phyloP scores from a whole-genome alignment of 2,888 invertebrate species.

The Calliopum simillimum region DNA sequence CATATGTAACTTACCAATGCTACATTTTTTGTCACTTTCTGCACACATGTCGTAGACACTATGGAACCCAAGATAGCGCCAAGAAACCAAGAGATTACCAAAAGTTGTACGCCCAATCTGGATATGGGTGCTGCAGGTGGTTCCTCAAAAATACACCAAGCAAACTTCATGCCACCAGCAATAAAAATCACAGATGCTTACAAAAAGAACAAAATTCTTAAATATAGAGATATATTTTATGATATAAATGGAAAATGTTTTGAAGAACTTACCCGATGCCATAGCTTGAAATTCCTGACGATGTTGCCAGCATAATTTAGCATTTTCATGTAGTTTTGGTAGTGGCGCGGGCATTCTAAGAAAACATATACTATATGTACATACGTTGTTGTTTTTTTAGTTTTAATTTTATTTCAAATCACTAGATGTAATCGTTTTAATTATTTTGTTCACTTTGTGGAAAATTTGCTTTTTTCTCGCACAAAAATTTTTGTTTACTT shows the following conservation, averaged over 20 bases:
- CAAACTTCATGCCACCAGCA: constrained; percentile 60
- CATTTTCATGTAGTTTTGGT: background rate
- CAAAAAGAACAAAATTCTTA: background rate
- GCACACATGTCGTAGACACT: constrained; percentile 56
- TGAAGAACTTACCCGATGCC: constrained; percentile 52
- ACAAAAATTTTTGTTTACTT: no score
- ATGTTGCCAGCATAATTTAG: constrained; percentile 49
- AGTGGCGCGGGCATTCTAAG: background rate
- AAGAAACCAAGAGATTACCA: constrained; percentile 61
- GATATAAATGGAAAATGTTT: background rate
- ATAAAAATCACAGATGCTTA: constrained; percentile 56
- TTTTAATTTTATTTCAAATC: background rate
- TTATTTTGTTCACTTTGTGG: no score
- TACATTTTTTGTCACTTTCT: constrained; percentile 58
- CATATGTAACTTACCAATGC: constrained; percentile 58
- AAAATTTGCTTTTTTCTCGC: no score
- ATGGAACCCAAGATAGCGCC: constrained; percentile 58
- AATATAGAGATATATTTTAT: no score
- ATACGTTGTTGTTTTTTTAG: background rate
- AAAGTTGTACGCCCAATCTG: constrained; percentile 49
- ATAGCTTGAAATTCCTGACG: constrained; percentile 59
- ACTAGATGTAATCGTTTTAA: no score
- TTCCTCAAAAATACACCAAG: constrained; percentile 58
- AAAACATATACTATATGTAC: background rate
- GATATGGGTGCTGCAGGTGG: constrained; percentile 52